phyloP scores from a whole-genome alignment of 2,888 invertebrate genomes.

The Pasiphila rectangulata region DNA sequence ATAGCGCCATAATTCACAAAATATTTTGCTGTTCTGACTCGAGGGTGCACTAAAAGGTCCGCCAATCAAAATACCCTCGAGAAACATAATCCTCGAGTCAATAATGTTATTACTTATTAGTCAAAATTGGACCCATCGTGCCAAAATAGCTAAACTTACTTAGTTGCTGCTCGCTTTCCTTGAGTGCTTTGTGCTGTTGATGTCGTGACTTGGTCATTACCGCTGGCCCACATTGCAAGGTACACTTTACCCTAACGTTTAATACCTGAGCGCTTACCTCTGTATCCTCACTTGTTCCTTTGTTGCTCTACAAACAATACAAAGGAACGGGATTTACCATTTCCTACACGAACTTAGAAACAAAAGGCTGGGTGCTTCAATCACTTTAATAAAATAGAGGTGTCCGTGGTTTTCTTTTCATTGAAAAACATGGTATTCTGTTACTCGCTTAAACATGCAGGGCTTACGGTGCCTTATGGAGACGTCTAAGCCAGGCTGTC shows the following conservation, averaged over 20 bases:
- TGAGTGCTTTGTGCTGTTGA: conserved; percentile 45
- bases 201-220: conserved; percentile 55
- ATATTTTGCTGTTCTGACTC: too few species aligned
- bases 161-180: conserved; percentile 36
- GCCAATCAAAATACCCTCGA: too few species aligned
- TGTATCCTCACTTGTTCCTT: conserved; percentile 32
- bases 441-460: background rate
- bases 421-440: background rate
- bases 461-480: conserved; percentile 18
- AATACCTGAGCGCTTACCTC: conserved; percentile 36
- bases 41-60: too few species aligned
- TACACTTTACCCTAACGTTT: conserved; percentile 45
- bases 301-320: conserved; percentile 30
- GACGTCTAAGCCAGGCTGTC: conserved; percentile 26
- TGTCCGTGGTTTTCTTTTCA: background rate
- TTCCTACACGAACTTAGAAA: conserved; percentile 13
- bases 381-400: conserved; percentile 7
- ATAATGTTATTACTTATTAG: background rate
- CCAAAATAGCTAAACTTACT: conserved; percentile 28
- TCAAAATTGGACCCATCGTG: conserved; percentile 30
- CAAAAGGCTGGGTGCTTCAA: conserved; percentile 11
- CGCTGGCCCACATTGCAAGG: conserved; percentile 52
- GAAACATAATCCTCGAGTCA: background rate
- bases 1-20: too few species aligned
- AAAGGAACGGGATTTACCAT: conserved; percentile 27